These are phyloP conservation scores for Salvelinus fontinalis DNA, from an alignment of 2,113 vertebrate genomes.

Conservation along the genomic window DNA sequence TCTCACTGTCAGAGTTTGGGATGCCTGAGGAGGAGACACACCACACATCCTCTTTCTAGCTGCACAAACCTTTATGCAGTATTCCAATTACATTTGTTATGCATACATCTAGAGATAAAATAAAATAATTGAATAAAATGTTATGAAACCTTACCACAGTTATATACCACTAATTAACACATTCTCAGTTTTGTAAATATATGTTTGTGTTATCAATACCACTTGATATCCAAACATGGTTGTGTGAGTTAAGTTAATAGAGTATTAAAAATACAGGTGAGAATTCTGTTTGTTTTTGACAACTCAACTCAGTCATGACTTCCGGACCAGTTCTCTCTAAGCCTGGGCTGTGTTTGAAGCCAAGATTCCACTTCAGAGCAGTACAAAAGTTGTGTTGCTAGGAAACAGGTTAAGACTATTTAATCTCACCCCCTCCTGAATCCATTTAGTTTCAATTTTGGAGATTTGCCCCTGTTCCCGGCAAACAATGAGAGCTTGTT, in stretches of 20 bases:
- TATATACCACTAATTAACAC: too few species aligned
- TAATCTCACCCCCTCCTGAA: slow-evolving; percentile 35
- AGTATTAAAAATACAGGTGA: too few species aligned
- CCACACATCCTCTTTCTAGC: too few species aligned
- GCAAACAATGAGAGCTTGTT: slow-evolving; percentile 16
- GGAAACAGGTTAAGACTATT: slow-evolving; percentile 49
- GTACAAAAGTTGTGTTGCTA: slow-evolving; percentile 41
- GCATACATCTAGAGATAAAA: too few species aligned
- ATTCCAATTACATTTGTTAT: too few species aligned
- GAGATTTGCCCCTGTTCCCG: slow-evolving; percentile 11
- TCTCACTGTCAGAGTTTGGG: slow-evolving; percentile 95
- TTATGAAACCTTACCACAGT: too few species aligned
- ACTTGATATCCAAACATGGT: too few species aligned
- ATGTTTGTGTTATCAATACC: too few species aligned
- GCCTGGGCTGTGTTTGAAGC: slow-evolving; percentile 6
- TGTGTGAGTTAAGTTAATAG: too few species aligned
- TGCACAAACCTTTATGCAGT: too few species aligned
- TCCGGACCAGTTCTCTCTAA: slow-evolving; percentile 6
- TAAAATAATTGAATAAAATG: too few species aligned
- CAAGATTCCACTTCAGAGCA: slow-evolving; percentile 15
- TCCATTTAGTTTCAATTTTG: slow-evolving; percentile 15
- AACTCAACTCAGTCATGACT: slow-evolving; percentile 1
- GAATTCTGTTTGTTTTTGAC: neutral
- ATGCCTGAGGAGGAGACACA: slow-evolving; percentile 75
- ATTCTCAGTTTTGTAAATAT: too few species aligned